Conservation (phyloP, 2,113 vertebrate genomes). For the Corythaixoides concolor region DNA sequence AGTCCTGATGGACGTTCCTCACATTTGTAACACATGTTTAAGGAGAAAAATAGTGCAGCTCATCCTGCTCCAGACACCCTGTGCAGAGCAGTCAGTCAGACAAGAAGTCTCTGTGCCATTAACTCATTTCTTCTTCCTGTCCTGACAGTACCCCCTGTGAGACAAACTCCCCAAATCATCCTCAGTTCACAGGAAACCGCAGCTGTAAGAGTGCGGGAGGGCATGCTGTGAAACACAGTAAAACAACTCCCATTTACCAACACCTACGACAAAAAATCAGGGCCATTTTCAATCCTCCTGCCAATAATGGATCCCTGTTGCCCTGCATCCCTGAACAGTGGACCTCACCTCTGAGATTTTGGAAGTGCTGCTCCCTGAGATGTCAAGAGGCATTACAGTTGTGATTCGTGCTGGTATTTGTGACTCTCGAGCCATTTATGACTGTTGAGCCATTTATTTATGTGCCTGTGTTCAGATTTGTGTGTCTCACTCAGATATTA, state of each 20-base stretch:
- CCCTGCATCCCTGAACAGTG: not conserved
- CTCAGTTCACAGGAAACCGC: not conserved
- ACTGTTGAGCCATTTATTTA: not conserved
- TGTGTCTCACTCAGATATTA: not conserved
- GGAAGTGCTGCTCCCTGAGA: not conserved
- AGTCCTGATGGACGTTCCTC: conserved; percentile 74
- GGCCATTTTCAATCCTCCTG: not conserved
- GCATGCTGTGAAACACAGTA: not conserved
- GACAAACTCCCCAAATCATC: conserved; percentile 34
- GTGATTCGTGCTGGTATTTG: not conserved
- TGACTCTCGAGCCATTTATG: not conserved
- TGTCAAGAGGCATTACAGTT: not conserved
- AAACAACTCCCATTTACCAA: not conserved
- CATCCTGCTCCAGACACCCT: conserved; percentile 65
- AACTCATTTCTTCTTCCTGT: conserved; percentile 79
- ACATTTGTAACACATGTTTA: conserved; percentile 63
- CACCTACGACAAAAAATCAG: not conserved
- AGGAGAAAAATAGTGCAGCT: conserved; percentile 76
- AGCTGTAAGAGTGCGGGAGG: not conserved
- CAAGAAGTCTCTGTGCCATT: conserved; percentile 79
- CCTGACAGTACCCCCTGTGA: conserved; percentile 74
- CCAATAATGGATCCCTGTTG: not conserved
- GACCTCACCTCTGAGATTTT: not conserved
- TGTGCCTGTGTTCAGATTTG: not conserved
- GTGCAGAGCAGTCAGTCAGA: conserved; percentile 81